A percentile compares a stretch with the other conserved stretches of the same genome.
Conservation (phyloP, 1,140 invertebrate genomes). For the Drosophila baimaii region DNA sequence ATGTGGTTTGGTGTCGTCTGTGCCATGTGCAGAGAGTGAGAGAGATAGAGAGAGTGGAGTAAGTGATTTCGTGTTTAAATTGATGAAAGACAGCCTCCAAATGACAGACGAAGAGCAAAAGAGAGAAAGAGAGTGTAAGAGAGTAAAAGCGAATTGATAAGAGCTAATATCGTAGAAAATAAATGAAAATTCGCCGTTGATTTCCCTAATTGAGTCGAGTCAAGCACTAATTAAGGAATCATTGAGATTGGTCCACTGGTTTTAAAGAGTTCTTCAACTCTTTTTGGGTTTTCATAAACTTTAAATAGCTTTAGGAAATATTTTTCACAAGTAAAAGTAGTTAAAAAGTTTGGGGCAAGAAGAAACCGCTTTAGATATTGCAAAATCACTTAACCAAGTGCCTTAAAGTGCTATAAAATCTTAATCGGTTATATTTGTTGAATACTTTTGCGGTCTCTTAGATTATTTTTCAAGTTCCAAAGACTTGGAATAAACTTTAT, state of each 20-base stretch:
- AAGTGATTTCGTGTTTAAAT: constrained; percentile 16
- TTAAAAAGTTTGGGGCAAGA: background rate
- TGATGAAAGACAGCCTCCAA: constrained; percentile 14
- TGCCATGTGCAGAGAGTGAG: constrained; percentile 49
- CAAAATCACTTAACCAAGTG: background rate
- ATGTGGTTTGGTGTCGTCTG: constrained; percentile 24
- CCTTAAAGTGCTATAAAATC: too few relatives aligned
- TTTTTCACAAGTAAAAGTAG: background rate
- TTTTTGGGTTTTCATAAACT: background rate
- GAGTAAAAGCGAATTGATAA: constrained; percentile 19
- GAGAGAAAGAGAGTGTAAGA: background rate
- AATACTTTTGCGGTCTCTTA: too few relatives aligned
- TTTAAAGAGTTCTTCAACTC: background rate
- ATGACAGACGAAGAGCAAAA: constrained; percentile 6
- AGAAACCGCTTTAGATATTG: too few relatives aligned
- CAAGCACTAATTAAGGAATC: constrained; percentile 39
- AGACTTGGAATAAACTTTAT: too few relatives aligned
- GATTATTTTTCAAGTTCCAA: too few relatives aligned
- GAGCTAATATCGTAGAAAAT: constrained; percentile 20
- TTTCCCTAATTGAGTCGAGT: constrained; percentile 44
- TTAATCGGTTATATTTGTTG: too few relatives aligned
- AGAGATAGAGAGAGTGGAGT: constrained; percentile 1
- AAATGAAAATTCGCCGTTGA: background rate
- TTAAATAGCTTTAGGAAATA: background rate
- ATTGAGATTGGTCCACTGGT: constrained; percentile 11